Evolutionary conservation across 2,888 invertebrate species (phyloP).

Genomic region (Calliopum simillimum): DNA sequence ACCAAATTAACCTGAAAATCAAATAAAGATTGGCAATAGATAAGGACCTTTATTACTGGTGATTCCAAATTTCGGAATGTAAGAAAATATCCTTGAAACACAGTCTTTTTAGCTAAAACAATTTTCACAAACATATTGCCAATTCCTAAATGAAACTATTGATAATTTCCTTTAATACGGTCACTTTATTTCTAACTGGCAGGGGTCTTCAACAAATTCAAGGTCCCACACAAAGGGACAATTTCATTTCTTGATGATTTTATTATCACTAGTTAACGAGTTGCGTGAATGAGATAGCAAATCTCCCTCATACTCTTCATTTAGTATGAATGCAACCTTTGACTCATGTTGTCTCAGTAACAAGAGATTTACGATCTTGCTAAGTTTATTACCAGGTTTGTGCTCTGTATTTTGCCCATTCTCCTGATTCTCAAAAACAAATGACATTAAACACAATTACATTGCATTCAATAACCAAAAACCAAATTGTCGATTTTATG

Average conservation of each 20-base stretch:
- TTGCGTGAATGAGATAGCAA: background rate
- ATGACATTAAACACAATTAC: conserved; percentile 20
- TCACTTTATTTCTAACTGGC: no score
- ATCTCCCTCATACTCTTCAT: background rate
- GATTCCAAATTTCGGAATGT: no score
- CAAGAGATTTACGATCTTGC: conserved; percentile 23
- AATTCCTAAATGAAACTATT: no score
- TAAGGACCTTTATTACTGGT: no score
- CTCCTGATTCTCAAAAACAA: background rate
- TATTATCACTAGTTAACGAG: conserved; percentile 4
- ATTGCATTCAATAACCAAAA: background rate
- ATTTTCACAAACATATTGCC: no score
- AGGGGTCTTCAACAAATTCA: no score
- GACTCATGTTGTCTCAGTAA: background rate
- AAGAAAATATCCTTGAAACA: no score
- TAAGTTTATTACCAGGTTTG: conserved; percentile 4
- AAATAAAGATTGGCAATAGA: no score
- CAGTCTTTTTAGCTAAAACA: no score
- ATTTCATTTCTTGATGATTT: background rate
- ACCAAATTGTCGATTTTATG: conserved; percentile 2
- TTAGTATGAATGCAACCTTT: background rate
- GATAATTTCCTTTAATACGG: no score
- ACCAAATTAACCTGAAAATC: no score
- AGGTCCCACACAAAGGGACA: no score
- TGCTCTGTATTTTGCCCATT: background rate